A percentile compares a stretch with the other conserved stretches of the same genome.
phyloP scores from a whole-genome alignment of 35 echinoderm and acorn worm species.

The Heliocidaris tuberculata region DNA sequence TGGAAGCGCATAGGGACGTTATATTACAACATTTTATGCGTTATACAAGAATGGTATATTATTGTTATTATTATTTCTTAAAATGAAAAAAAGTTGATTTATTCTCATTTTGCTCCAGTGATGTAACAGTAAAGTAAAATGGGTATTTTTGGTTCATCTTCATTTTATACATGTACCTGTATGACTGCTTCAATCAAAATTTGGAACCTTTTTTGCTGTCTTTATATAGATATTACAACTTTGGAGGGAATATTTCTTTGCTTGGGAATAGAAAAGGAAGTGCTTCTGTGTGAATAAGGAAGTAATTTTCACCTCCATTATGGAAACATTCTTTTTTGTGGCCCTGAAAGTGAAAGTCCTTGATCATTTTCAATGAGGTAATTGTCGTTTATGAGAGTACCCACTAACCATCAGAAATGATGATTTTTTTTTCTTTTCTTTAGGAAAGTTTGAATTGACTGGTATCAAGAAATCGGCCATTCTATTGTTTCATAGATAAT shows the following conservation, averaged over 20 bases:
- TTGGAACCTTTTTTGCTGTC: too few relatives aligned
- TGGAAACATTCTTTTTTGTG: conserved; percentile 18
- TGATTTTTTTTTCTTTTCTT: neutral
- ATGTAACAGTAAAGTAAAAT: too few relatives aligned
- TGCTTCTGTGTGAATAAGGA: conserved; percentile 11
- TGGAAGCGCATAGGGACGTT: too few relatives aligned
- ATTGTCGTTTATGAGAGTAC: neutral
- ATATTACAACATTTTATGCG: too few relatives aligned
- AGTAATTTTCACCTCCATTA: conserved; percentile 3
- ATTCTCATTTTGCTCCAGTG: too few relatives aligned
- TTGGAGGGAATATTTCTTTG: neutral
- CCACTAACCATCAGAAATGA: neutral
- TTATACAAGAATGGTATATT: too few relatives aligned
- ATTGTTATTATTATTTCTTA: too few relatives aligned
- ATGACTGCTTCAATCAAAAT: too few relatives aligned
- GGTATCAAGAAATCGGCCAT: neutral
- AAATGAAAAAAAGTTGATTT: too few relatives aligned
- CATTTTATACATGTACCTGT: too few relatives aligned
- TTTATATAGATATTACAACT: neutral
- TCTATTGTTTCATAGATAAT: neutral
- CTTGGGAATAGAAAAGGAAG: neutral
- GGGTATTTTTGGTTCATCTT: too few relatives aligned
- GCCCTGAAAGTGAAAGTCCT: conserved; percentile 21
- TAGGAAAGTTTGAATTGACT: neutral
- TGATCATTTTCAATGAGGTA: neutral